Base-by-base conservation (phyloP, 1,140 invertebrate genomes). In the Drosophila tsacasi region DNA sequence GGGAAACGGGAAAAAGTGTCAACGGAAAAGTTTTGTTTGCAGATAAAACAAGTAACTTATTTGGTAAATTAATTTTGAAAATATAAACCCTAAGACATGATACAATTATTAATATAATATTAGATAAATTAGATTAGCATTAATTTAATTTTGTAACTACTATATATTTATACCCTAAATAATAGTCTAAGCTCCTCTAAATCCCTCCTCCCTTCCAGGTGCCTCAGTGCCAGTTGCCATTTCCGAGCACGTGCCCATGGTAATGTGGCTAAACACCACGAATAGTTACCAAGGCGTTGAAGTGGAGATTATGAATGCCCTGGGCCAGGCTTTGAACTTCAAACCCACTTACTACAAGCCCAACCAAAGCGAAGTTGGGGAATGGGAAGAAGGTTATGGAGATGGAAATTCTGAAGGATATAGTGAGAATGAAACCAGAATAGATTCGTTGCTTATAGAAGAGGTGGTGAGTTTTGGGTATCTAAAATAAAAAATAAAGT, bases 271-370 rank as follows among this genome's bases (percentile, higher is more conserved):
- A 81, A 94, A 91, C 77, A 68, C 68, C 68, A 94, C 94, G 74
- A 89, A 89, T 17, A 50, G 27, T 67, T 94, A 92, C 66, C 67
- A 90, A n/a, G 96, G 94, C 60, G 93, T 95, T 69, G 96, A 96
- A 94, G 95, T 95, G 80, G 95, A 94, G 93, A 95, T 97, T 60
- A 87, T 97, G 3, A 93, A 94, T 66, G 94, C 96, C 1, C 85
- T 97, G 52, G 94, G 95, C 0, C 93, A 95, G 69, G 94, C 94
- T 62, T 95, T 97, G 93, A 96, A 97, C 76, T 97, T 97, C 52
- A 59, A 68, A n/a, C 76, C 91, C 5, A 10, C 23, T 3, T 94
- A 97, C 63, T 97, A 97, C 76, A 94, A 95, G 78, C 93, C 95
- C 1, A 52, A 83, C 5, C 94, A 95, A 68, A 93, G 94, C 3